These are phyloP conservation scores for Cryptocephalus primarius DNA, from an alignment of 2,888 invertebrate genomes.

Conservation along the genomic window DNA sequence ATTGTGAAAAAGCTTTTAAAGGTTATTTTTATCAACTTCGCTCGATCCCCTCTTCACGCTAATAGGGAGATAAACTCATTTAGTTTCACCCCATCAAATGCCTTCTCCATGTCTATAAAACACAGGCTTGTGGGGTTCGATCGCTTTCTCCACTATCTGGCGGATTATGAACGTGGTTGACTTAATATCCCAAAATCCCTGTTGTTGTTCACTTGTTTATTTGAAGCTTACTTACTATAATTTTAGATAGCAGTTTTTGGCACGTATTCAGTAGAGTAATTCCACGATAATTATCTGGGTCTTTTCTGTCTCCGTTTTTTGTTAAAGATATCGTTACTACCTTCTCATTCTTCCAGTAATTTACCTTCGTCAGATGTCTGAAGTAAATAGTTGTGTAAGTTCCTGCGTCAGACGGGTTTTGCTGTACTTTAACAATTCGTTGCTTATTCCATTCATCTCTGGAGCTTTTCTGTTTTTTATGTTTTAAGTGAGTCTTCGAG, in stretches of 20 bases:
- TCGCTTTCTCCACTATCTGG: not conserved
- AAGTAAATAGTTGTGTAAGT: not conserved
- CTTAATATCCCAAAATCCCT: not conserved
- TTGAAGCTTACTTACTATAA: not conserved
- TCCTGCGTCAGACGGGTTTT: not conserved
- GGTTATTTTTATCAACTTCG: not conserved
- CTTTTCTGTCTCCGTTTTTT: not conserved
- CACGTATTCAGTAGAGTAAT: not conserved
- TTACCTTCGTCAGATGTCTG: too few relatives aligned
- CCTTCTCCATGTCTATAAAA: not conserved
- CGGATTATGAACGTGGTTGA: not conserved
- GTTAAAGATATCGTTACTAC: not conserved
- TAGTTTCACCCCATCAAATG: not conserved
- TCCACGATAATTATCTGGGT: not conserved
- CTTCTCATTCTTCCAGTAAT: not conserved
- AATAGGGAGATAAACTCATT: not conserved
- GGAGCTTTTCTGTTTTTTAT: not conserved
- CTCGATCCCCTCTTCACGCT: not conserved
- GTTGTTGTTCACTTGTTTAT: not conserved
- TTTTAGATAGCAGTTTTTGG: not conserved
- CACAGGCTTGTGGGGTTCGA: not conserved
- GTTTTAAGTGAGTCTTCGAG: not conserved
- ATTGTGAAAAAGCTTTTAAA: too few relatives aligned
- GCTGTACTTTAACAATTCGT: not conserved
- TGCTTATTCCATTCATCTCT: not conserved